Evolutionary conservation across 2,888 invertebrate genomes (phyloP), one percentile per base, ranked within the genome.

Genomic region (Nezara viridula): DNA sequence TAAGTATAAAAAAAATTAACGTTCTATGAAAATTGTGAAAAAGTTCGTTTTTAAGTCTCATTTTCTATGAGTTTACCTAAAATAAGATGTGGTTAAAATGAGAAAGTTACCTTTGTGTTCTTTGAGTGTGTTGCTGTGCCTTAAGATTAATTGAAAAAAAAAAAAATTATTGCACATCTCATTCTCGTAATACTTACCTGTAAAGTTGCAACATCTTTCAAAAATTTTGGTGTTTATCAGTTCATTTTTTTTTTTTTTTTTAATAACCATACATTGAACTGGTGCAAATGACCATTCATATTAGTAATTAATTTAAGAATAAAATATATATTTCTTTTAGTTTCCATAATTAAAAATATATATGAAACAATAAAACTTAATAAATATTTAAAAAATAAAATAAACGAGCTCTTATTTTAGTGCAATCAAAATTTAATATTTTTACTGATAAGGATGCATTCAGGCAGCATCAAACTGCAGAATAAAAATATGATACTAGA

Each of bases 401-500:
- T 27, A 49, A 47, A 27, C 88, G 88, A 88, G 88, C 73, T 88
- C 44, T 86, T 88, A 88, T 47, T 47, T 60, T 40, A 88, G 88
- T 88, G 88, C 88, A 88, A 44, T 88, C 55, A 55, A 88, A 73
- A 47, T 73, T 47, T 40, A 86, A 37, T 86, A 50, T 40, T 49
- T 88, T 81, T 88, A 88, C 88, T 85, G 50, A 85, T 50, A 88
- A 73, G 85, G 88, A 88, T 88, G 88, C 88, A 88, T 50, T 85
- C 88, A 88, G 88, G 88, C 88, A 88, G 88, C 55, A 81, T 81
- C 49, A 85, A 85, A 88, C 88, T 88, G 88, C 88, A 88, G 85
- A 50, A 81, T 81, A 88, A 88, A 88, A 81, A n/a, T 77, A 88
- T 52, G 77, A 52, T 88, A 88, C 88, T 85, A 88, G 50, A 50